Evolutionary conservation across 2,113 vertebrate genomes (phyloP), one percentile per base, ranked within the genome.

Genomic region (Ailurus styani): DNA sequence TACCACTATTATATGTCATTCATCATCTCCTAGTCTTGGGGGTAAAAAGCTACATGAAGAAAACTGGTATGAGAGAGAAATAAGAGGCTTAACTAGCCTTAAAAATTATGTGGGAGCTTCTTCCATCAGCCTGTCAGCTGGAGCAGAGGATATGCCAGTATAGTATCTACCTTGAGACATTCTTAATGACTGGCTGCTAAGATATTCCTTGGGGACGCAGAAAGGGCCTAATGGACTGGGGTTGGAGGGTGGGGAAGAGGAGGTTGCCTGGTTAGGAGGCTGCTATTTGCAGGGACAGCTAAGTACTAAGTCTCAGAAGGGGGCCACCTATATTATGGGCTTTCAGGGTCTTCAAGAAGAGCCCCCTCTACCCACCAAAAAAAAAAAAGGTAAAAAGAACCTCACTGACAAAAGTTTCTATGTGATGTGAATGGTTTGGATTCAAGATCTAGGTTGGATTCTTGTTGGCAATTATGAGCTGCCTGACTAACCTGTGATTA

Each of bases 151-250:
- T 64, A 55, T 72, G 60, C n/a, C 94, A 85, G 54, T 87, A 81
- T 96, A 95, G 90, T 95, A 91, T 31, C 90, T 90, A 91, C 92
- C 87, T 42, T 83, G 52, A 86, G 86, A 77, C n/a, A 52, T 60
- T 70, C 78, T 75, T 96, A 96, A 96, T 96, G 72, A 96, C 79
- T 15, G 7, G 78, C 87, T 97, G 93, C 79, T 95, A 89, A 87
- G 72, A 91, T 62, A 84, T 68, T 55, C 83, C 55, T 21, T 66
- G 52, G 45, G 52, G 62, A 83, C 15, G 34, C 75, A 90, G 66
- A 62, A 23, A 27, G 90, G 14, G 18, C 29, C 54, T 89, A 6
- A 66, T 34, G 27, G 45, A 47, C 27, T 29, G 7, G 42, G 27
- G 27, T 7, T 45, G 42, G 7, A 8, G 73, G 47, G 40, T 20